Base-by-base conservation (phyloP, 2,113 vertebrate species). In the Petrocephalus microphthalmus region DNA sequence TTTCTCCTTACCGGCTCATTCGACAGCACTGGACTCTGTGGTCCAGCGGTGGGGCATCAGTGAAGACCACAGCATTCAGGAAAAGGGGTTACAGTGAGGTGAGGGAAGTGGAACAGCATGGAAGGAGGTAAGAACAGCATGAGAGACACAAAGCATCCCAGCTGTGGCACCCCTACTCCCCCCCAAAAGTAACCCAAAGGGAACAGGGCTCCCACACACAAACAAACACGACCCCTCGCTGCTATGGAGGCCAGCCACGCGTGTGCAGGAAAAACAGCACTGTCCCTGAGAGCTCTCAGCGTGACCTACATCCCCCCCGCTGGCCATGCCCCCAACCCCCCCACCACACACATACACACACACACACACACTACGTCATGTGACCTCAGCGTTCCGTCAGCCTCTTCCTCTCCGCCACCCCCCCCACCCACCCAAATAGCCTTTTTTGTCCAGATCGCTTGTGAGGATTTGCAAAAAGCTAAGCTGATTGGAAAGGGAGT, bases 401-500 rank as follows among this genome's bases (percentile, higher is more conserved):
- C 49, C n/a, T 0, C 47, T 47, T 84, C n/a, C n/a, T 51, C 22
- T 84, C 22, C n/a, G 45, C 25, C 5, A 19, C 2, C 86, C 33
- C 3, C 42, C 19, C 56, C 33, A 33, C 37, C 54, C 29, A 5
- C 37, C 10, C 86, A n/a, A 22, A 64, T 49, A 29, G 57, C n/a
- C 37, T 20, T 60, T 67, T 87, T 60, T 51, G 60, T 42, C 60
- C 86, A 20, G 42, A 87, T 51, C 45, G 13, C 86, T 51, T n/a
- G 13, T 51, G 42, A 67, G 86, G 64, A 78, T 87, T 87, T 87
- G n/a, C 64, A 29, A 53, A 53, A 78, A 78, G 64, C 67, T 53
- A 87, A 87, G 64, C 87, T 87, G 87, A 87, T 87, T 82, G 52
- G 47, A 88, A 45, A 51, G 10, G 67, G 52, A 67, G 64, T 67